Conservation (phyloP, 2,113 vertebrate genomes). For the Psilopogon haemacephalus region DNA sequence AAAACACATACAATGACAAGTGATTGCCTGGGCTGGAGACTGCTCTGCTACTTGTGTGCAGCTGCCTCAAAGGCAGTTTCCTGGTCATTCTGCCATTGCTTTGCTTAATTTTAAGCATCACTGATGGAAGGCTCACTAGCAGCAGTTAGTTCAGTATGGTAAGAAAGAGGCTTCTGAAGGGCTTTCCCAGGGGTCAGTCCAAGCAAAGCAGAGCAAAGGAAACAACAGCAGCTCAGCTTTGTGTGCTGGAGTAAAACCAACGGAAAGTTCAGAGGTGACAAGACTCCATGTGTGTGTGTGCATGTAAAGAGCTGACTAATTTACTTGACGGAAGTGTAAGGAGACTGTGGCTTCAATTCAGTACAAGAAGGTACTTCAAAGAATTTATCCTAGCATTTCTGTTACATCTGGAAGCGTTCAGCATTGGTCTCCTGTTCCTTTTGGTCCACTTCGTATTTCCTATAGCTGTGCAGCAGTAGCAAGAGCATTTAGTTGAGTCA, state of each 20-base stretch:
- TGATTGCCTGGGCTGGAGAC: background rate
- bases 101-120: background rate
- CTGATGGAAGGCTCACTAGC: background rate
- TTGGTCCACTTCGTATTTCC: background rate
- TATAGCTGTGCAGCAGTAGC: background rate
- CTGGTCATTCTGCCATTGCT: background rate
- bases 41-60: background rate
- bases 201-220: background rate
- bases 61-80: no score
- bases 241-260: background rate
- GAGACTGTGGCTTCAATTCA: background rate
- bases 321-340: fast-evolving
- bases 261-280: no score
- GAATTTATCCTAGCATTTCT: background rate
- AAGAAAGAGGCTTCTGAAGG: background rate
- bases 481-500: background rate
- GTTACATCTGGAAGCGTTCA: background rate
- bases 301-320: background rate
- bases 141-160: background rate
- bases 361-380: background rate
- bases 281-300: background rate
- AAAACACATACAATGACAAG: background rate
- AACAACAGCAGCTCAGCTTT: background rate
- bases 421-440: background rate
- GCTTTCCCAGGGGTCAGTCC: background rate